A percentile compares a stretch with the other conserved stretches of the same genome.
phyloP scores from a whole-genome alignment of 2,113 vertebrate species.

The Cinclus mexicanus region DNA sequence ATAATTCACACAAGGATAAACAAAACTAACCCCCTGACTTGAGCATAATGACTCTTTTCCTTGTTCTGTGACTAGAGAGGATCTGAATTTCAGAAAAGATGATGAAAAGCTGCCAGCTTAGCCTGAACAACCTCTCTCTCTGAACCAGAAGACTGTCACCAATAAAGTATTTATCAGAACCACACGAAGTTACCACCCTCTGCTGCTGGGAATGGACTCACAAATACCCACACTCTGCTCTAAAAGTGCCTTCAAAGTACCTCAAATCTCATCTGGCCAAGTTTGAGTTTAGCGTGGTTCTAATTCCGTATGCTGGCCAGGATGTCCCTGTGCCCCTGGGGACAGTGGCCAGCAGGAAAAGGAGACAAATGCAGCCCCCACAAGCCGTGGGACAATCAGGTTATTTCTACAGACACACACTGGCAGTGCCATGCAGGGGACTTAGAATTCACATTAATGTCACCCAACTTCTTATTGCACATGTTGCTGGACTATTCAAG shows the following conservation, averaged over 20 bases:
- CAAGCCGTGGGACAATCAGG: background rate
- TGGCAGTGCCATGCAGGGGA: background rate
- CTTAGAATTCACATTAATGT: background rate
- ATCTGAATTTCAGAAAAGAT: background rate
- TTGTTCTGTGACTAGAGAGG: background rate
- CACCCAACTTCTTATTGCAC: background rate
- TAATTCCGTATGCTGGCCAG: accelerated
- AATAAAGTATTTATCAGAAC: background rate
- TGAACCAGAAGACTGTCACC: background rate
- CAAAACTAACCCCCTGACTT: background rate
- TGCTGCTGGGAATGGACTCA: background rate
- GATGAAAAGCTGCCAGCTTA: background rate
- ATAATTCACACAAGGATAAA: background rate
- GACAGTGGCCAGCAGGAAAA: background rate
- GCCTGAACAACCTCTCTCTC: background rate
- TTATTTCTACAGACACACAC: background rate
- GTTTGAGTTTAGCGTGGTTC: accelerated
- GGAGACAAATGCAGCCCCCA: background rate
- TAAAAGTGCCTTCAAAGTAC: accelerated
- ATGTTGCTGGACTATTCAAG: background rate
- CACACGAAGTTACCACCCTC: background rate
- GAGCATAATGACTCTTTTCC: background rate
- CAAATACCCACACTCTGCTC: background rate
- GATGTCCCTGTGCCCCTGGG: background rate
- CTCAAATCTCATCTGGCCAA: background rate